Evolutionary conservation across 2,113 vertebrate species (phyloP).

Genomic region (Plecotus auritus): DNA sequence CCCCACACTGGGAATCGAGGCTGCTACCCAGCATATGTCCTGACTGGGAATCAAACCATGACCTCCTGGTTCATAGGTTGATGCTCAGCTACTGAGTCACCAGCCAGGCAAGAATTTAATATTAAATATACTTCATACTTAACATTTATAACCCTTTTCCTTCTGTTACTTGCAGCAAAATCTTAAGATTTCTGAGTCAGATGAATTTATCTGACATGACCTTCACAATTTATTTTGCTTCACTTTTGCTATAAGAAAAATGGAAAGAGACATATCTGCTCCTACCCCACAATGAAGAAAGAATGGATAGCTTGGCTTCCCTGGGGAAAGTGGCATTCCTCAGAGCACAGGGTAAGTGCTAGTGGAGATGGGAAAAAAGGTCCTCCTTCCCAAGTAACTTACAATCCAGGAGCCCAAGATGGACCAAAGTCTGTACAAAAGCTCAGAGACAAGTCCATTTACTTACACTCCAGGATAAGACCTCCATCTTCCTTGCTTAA

Average conservation of each 20-base stretch:
- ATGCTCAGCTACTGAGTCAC: no score
- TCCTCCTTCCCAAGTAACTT: background rate
- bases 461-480: background rate
- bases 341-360: background rate
- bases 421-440: background rate
- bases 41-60: no score
- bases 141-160: background rate
- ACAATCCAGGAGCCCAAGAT: background rate
- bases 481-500: background rate
- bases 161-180: slow-evolving; percentile 1
- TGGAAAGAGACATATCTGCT: background rate
- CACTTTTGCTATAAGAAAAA: slow-evolving; percentile 4
- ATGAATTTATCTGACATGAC: background rate
- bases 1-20: no score
- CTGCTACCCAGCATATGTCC: no score
- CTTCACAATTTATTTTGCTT: background rate
- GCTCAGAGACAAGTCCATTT: background rate
- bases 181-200: slow-evolving; percentile 13
- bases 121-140: background rate
- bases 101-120: background rate
- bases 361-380: background rate
- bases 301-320: background rate
- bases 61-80: no score
- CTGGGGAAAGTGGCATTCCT: background rate
- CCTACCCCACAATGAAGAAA: background rate